Conservation (phyloP, 2,113 vertebrate species). For the Chaetops frenatus region DNA sequence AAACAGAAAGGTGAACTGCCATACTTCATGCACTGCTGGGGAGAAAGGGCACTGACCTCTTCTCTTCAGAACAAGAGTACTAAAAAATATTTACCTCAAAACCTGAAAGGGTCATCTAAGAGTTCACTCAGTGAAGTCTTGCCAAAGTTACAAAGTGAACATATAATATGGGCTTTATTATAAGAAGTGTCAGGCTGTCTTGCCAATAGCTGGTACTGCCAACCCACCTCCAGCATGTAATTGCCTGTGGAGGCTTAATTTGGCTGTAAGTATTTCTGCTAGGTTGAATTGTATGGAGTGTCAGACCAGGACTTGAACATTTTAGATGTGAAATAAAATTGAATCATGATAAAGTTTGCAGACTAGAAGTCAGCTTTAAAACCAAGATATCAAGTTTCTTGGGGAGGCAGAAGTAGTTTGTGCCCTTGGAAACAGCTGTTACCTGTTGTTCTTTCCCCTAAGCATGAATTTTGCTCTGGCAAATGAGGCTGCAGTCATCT, state of each 20-base stretch:
- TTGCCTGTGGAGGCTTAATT: neutral
- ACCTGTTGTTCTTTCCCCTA: neutral
- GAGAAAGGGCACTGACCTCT: neutral
- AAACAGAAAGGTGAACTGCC: neutral
- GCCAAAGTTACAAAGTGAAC: neutral
- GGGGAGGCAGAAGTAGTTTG: neutral
- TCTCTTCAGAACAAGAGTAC: neutral
- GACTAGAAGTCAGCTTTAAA: neutral
- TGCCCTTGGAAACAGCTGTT: neutral
- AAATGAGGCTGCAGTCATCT: neutral
- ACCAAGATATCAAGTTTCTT: neutral
- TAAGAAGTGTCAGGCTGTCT: neutral
- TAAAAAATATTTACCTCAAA: neutral
- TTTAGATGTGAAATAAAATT: neutral
- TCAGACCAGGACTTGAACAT: neutral
- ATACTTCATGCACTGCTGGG: neutral
- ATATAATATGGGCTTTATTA: neutral
- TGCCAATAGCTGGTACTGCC: neutral
- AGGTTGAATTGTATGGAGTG: neutral
- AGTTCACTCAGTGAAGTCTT: neutral
- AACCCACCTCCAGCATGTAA: neutral
- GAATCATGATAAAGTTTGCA: neutral
- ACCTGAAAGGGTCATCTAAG: neutral
- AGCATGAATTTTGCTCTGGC: neutral
- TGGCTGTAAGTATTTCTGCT: neutral